Evolutionary conservation across 2,113 vertebrate species (phyloP).

Genomic region (Microcebus murinus): DNA sequence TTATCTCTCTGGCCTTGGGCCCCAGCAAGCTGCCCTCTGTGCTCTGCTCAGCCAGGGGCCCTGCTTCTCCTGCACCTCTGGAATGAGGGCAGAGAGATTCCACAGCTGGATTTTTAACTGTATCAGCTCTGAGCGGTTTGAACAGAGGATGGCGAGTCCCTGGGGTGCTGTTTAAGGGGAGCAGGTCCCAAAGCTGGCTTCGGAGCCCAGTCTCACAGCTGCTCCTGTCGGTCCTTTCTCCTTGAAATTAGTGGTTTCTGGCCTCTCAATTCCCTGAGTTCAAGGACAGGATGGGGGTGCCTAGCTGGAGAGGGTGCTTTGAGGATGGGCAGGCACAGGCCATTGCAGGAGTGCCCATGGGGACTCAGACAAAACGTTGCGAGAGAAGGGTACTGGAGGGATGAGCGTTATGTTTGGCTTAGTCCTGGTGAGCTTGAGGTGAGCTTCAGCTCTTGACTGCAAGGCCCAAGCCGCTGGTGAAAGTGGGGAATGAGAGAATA

Average conservation of each 20-base stretch:
- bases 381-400: neutral
- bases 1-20: neutral
- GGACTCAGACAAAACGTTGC: neutral
- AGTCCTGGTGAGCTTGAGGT: neutral
- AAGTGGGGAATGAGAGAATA: neutral
- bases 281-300: neutral
- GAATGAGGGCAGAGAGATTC: neutral
- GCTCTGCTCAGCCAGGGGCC: neutral
- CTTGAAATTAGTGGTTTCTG: constrained; percentile 18
- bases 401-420: neutral
- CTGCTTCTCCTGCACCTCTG: neutral
- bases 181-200: neutral
- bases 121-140: neutral
- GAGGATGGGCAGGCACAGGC: neutral
- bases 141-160: accelerated
- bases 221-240: neutral
- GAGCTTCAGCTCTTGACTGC: neutral
- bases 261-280: neutral
- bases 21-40: neutral
- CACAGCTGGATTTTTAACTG: neutral
- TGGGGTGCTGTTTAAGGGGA: neutral
- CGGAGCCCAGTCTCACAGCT: neutral
- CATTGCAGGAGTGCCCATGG: neutral
- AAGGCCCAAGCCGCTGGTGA: neutral
- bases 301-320: neutral